Conservation (phyloP, 2,888 invertebrate genomes). For the Ernsta delagoae region DNA sequence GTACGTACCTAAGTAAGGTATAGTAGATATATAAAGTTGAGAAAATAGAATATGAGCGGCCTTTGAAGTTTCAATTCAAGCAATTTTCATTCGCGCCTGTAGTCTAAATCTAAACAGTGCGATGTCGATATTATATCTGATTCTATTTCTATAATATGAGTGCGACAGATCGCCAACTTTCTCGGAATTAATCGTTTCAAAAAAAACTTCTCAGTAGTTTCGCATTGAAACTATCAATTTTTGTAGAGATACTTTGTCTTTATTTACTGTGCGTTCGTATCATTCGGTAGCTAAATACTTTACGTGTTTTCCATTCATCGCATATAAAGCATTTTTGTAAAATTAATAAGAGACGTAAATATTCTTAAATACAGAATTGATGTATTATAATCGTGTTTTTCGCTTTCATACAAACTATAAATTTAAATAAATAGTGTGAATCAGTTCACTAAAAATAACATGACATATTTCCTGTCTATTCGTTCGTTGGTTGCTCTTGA, state of each 20-base stretch:
- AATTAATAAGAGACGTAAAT: background rate
- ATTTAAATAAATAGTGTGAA: background rate
- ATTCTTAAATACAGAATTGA: background rate
- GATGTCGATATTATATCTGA: constrained; percentile 51
- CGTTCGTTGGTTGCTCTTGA: background rate
- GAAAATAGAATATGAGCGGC: too few relatives aligned
- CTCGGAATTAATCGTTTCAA: constrained; percentile 35
- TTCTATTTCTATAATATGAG: constrained; percentile 54
- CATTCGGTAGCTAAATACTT: background rate
- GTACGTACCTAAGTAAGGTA: too few relatives aligned
- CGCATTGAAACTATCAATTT: background rate
- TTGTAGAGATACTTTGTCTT: background rate
- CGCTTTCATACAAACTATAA: background rate
- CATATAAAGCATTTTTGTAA: background rate
- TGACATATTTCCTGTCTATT: background rate
- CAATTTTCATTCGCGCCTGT: constrained; percentile 38
- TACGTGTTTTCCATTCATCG: background rate
- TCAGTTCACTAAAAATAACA: background rate
- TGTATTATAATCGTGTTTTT: background rate
- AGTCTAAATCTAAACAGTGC: constrained; percentile 40
- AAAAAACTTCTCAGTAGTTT: constrained; percentile 5
- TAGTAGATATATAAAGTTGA: too few relatives aligned
- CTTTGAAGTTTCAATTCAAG: constrained; percentile 41
- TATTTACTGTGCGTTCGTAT: background rate
- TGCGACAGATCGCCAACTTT: constrained; percentile 53